Conservation (phyloP, 2,113 vertebrate species). For the Kryptolebias marmoratus region DNA sequence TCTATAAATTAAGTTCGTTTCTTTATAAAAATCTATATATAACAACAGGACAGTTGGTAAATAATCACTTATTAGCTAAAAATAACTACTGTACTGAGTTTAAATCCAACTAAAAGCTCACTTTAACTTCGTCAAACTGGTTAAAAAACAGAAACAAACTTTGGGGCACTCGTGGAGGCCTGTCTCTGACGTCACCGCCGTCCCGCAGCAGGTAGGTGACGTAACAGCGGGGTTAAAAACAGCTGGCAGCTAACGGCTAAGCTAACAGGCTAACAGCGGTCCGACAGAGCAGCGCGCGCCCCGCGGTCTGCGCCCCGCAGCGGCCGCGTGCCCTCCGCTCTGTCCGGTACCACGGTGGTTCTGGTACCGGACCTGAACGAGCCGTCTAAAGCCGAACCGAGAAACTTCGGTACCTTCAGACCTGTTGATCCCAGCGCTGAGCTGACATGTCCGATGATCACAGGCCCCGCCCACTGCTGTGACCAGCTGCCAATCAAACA, state of each 20-base stretch:
- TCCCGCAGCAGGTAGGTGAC: background rate
- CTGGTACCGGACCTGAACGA: background rate
- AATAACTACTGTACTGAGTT: background rate
- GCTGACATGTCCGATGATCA: constrained; percentile 55
- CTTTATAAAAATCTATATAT: no score
- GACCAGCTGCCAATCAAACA: constrained; percentile 27
- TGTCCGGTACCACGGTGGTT: background rate
- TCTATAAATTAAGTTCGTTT: no score
- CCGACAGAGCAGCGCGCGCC: background rate
- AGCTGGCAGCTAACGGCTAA: constrained; percentile 14
- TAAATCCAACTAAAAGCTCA: background rate
- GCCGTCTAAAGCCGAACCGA: background rate
- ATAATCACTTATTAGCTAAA: background rate
- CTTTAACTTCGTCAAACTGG: background rate
- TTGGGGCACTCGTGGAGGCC: background rate
- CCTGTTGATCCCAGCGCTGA: constrained; percentile 50
- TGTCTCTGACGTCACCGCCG: constrained; percentile 3
- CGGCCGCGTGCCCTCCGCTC: background rate
- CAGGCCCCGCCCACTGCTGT: constrained; percentile 35
- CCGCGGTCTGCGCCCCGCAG: accelerated
- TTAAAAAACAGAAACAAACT: background rate
- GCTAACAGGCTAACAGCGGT: constrained; percentile 5
- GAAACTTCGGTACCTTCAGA: constrained; percentile 56
- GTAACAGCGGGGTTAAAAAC: constrained; percentile 9
- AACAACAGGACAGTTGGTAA: no score